A percentile compares a stretch with the other conserved stretches of the same genome.
Conservation (phyloP, 1,140 invertebrate species). For the Lepidurus apus region DNA sequence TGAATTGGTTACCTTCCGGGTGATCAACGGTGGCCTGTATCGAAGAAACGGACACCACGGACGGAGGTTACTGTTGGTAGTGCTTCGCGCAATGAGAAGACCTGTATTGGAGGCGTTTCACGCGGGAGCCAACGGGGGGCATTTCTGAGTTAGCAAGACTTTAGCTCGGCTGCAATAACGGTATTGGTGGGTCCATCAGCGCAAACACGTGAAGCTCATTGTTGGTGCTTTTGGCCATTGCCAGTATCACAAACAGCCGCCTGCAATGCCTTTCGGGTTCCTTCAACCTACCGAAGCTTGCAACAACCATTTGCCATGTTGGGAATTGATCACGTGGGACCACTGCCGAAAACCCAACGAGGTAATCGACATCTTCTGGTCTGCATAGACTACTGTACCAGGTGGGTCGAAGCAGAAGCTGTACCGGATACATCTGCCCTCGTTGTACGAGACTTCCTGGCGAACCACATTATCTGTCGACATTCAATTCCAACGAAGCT, state of each 20-base stretch:
- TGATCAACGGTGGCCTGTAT: too few relatives aligned
- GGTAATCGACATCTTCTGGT: slow-evolving; percentile 28
- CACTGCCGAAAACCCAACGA: slow-evolving; percentile 19
- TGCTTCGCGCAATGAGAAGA: too few relatives aligned
- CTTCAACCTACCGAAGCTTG: slow-evolving; percentile 22
- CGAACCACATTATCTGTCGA: slow-evolving; percentile 1
- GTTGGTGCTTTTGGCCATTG: slow-evolving; percentile 37
- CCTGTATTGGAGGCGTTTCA: too few relatives aligned
- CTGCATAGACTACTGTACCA: slow-evolving; percentile 1
- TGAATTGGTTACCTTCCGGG: too few relatives aligned
- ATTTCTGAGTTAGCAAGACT: too few relatives aligned
- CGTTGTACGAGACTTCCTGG: not conserved
- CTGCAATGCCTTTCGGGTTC: slow-evolving; percentile 6
- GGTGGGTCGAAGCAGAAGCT: too few relatives aligned
- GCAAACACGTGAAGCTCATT: slow-evolving; percentile 33
- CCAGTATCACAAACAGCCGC: slow-evolving; percentile 35
- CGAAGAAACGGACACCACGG: too few relatives aligned
- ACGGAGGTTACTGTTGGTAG: too few relatives aligned
- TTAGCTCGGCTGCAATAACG: too few relatives aligned
- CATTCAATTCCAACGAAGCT: not conserved
- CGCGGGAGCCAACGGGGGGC: too few relatives aligned
- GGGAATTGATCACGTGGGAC: slow-evolving; percentile 29
- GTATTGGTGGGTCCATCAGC: too few relatives aligned
- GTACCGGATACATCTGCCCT: not conserved
- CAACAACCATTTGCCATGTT: slow-evolving; percentile 9